A percentile compares a stretch with the other conserved stretches of the same genome.
phyloP scores from a whole-genome alignment of 2,888 invertebrate genomes.

The Brachypalpus laphriformis region DNA sequence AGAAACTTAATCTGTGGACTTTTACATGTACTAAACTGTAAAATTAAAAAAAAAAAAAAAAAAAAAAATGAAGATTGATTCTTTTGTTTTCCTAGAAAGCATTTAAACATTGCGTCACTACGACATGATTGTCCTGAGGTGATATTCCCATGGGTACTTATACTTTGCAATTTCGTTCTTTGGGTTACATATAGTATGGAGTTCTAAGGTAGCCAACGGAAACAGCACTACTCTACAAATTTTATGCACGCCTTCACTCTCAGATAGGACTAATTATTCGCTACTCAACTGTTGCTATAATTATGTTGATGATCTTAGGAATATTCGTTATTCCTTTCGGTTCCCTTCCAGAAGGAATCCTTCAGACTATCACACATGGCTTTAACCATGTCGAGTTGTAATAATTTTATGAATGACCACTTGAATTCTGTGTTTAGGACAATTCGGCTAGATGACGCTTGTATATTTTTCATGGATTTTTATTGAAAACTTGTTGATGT shows the following conservation, averaged over 20 bases:
- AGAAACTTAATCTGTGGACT: slow-evolving; percentile 17
- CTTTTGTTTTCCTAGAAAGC: neutral
- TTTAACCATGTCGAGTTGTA: slow-evolving; percentile 65
- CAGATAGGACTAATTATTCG: neutral
- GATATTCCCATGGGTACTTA: neutral
- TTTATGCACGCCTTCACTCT: neutral
- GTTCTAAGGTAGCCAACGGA: neutral
- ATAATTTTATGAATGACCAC: slow-evolving; percentile 86
- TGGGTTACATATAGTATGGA: neutral
- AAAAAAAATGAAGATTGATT: no score
- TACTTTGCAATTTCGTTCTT: neutral
- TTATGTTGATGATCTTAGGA: neutral
- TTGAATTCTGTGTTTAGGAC: slow-evolving; percentile 77
- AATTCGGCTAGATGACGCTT: slow-evolving; percentile 78
- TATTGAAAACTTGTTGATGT: slow-evolving; percentile 77
- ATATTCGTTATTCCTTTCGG: neutral
- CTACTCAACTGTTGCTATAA: neutral
- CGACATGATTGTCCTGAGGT: no score
- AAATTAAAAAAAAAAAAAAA: no score
- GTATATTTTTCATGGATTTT: slow-evolving; percentile 83
- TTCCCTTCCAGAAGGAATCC: neutral
- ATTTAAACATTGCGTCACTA: neutral
- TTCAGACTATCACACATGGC: slow-evolving; percentile 7
- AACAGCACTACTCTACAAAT: neutral
- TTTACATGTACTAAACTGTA: slow-evolving; percentile 35